Conservation (phyloP, 2,888 invertebrate genomes). For the Eupithecia dodoneata region DNA sequence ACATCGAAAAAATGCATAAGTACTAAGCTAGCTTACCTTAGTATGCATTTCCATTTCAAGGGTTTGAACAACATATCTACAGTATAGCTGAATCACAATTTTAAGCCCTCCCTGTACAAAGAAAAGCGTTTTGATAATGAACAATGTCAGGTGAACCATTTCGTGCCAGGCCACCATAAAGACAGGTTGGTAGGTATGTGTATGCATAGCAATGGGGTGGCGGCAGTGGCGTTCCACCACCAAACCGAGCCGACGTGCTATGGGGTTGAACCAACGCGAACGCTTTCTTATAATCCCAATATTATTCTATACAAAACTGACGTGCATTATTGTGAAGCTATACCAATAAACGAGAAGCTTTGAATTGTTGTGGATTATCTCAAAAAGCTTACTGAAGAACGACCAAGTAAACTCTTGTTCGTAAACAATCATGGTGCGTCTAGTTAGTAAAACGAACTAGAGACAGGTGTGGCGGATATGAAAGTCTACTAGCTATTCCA, state of each 20-base stretch:
- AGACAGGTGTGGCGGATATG: background rate
- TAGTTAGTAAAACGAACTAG: background rate
- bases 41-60: background rate
- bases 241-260: slow-evolving; percentile 68
- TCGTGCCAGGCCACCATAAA: slow-evolving; percentile 49
- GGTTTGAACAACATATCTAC: background rate
- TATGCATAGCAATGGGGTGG: slow-evolving; percentile 35
- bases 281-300: slow-evolving; percentile 10
- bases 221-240: slow-evolving; percentile 75
- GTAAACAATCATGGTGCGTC: background rate
- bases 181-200: slow-evolving; percentile 25
- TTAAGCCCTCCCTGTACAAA: slow-evolving; percentile 11
- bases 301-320: slow-evolving; percentile 13
- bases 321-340: slow-evolving; percentile 5
- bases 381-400: background rate
- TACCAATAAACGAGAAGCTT: background rate
- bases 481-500: background rate
- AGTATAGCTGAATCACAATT: slow-evolving; percentile 1
- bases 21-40: background rate
- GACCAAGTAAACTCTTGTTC: background rate
- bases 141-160: slow-evolving; percentile 30
- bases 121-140: slow-evolving; percentile 1
- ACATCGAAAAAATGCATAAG: too few relatives aligned
- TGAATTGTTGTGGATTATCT: background rate
- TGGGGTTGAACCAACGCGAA: slow-evolving; percentile 37